Evolutionary conservation across 2,888 invertebrate species (phyloP).

Genomic region (Drosophila stalkeri): DNA sequence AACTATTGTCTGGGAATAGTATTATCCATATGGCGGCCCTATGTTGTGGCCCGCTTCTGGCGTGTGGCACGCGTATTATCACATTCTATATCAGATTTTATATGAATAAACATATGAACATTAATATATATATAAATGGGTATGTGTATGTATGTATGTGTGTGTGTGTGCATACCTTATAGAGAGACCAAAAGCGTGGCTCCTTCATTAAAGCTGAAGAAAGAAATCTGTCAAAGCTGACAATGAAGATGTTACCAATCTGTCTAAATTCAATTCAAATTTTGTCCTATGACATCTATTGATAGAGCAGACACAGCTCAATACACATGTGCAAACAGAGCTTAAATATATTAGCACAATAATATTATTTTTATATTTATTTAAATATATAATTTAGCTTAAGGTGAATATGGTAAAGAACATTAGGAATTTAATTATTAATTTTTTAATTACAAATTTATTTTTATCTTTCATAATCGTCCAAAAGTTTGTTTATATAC

Average conservation of each 20-base stretch:
- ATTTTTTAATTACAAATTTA: not conserved
- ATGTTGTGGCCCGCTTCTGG: conserved; percentile 25
- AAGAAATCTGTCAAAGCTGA: conserved; percentile 44
- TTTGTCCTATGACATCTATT: not conserved
- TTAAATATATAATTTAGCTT: not conserved
- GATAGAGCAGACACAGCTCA: not conserved
- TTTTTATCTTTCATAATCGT: not conserved
- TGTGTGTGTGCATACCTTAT: not conserved
- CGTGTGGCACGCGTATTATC: conserved; percentile 61
- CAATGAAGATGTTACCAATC: conserved; percentile 31
- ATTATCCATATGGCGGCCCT: not conserved
- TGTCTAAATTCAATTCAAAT: not conserved
- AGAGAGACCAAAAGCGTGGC: conserved; percentile 45
- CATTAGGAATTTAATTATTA: not conserved
- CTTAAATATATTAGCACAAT: not conserved
- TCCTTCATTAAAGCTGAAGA: conserved; percentile 53
- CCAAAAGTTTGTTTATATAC: not conserved
- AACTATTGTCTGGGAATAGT: conserved; percentile 27
- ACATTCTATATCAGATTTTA: conserved; percentile 36
- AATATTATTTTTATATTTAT: not conserved
- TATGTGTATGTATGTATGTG: not conserved
- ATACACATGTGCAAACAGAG: not conserved
- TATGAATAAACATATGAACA: not conserved
- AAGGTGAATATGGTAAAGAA: not conserved
- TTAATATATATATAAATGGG: not conserved